phyloP scores from a whole-genome alignment of 1,140 invertebrate species.

The Tetramorium simillimum region DNA sequence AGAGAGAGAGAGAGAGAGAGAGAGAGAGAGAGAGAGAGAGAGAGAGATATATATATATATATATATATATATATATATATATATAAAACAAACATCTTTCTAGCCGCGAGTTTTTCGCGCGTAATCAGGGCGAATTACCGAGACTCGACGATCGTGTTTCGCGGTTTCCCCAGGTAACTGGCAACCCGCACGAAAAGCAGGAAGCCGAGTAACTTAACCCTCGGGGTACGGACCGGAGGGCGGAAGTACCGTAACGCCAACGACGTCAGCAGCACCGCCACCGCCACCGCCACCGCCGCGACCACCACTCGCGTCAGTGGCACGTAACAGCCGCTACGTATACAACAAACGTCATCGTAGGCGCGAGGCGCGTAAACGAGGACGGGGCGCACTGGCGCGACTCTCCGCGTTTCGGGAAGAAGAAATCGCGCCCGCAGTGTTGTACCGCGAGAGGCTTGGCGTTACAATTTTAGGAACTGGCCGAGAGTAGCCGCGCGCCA shows the following conservation, averaged over 20 bases:
- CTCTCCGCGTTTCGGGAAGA: constrained; percentile 31
- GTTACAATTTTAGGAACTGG: constrained; percentile 44
- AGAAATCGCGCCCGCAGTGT: neutral
- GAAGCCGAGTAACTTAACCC: constrained; percentile 63
- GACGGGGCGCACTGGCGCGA: constrained; percentile 36
- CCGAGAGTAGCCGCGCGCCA: neutral
- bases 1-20: no score
- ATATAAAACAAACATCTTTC: neutral
- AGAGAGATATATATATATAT: no score
- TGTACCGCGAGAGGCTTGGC: neutral
- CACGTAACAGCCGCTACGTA: constrained; percentile 51
- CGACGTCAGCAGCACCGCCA: constrained; percentile 70
- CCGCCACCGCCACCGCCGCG: constrained; percentile 47
- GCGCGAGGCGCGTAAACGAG: constrained; percentile 44
- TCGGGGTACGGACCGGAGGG: constrained; percentile 66
- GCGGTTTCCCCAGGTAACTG: neutral
- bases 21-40: no score
- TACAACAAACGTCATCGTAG: constrained; percentile 52
- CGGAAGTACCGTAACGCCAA: constrained; percentile 74
- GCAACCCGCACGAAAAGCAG: constrained; percentile 19
- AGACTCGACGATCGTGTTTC: no score
- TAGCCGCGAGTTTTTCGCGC: neutral
- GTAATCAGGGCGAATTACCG: neutral
- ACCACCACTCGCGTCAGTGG: constrained; percentile 33
- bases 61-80: neutral